These are phyloP conservation scores for Coremacera marginata DNA, from an alignment of 2,888 invertebrate genomes.

Conservation along the genomic window DNA sequence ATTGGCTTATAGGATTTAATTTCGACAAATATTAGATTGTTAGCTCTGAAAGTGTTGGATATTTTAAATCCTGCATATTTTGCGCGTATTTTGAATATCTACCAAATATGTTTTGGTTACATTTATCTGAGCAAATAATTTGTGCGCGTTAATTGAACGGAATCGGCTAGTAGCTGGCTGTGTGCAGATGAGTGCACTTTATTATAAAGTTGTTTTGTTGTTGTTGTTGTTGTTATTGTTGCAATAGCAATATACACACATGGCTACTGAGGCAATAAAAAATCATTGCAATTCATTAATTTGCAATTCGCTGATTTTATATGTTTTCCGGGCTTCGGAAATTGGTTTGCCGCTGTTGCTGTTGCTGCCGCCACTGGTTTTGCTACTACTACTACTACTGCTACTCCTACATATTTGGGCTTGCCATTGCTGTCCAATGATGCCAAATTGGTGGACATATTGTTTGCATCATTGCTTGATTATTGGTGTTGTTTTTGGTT, in stretches of 20 bases:
- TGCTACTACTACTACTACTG: not conserved
- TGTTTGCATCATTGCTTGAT: conserved; percentile 46
- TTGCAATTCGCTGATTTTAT: conserved; percentile 51
- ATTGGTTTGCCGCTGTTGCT: conserved; percentile 14
- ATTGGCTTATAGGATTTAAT: no score
- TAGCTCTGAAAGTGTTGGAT: no score
- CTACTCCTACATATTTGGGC: not conserved
- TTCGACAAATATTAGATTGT: no score
- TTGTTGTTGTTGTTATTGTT: conserved; percentile 24
- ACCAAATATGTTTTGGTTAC: conserved; percentile 23
- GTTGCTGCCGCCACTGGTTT: conserved; percentile 17
- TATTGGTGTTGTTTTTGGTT: conserved; percentile 16
- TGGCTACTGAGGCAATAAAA: conserved; percentile 44
- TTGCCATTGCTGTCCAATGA: not conserved
- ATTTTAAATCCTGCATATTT: no score
- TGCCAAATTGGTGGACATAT: conserved; percentile 30
- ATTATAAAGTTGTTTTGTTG: not conserved
- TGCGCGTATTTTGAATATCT: not conserved
- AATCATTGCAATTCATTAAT: conserved; percentile 55
- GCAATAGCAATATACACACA: not conserved
- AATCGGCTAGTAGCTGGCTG: conserved; percentile 1
- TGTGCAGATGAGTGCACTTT: not conserved
- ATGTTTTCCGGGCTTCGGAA: conserved; percentile 22
- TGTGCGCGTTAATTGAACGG: conserved; percentile 45
- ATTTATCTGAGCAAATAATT: conserved; percentile 42